Conservation (phyloP, 2,113 vertebrate genomes). For the Grantiella picta region DNA sequence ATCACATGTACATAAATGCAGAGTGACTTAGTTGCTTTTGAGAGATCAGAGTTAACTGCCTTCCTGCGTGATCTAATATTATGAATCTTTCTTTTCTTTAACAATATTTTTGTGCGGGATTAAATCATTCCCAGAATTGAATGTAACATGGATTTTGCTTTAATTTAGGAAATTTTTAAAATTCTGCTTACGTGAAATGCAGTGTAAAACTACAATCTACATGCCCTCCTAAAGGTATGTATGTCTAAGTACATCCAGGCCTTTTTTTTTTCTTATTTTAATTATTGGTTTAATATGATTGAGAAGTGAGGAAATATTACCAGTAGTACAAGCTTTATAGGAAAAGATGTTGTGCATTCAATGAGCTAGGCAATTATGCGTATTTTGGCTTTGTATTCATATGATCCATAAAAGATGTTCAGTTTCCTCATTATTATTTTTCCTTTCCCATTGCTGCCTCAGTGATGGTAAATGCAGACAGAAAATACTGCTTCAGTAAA, state of each 20-base stretch:
- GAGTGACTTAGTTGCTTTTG: not conserved
- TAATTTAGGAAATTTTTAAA: not conserved
- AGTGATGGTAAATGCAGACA: not conserved
- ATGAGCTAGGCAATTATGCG: not conserved
- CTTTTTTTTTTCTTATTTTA: not conserved
- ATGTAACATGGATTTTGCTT: not conserved
- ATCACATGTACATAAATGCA: not conserved
- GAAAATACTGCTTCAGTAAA: not conserved
- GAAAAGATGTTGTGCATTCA: not conserved
- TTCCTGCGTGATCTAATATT: not conserved
- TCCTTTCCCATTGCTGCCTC: slow-evolving; percentile 36
- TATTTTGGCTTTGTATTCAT: slow-evolving; percentile 33
- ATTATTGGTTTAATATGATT: not conserved
- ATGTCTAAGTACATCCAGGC: not conserved
- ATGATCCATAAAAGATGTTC: slow-evolving; percentile 43
- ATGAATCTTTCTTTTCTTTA: not conserved
- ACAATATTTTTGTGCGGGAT: not conserved
- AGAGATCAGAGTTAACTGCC: not conserved
- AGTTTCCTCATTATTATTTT: not conserved
- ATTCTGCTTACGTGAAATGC: not conserved
- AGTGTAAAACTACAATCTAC: not conserved
- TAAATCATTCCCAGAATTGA: not conserved
- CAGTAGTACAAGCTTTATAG: slow-evolving; percentile 13
- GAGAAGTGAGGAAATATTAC: slow-evolving; percentile 36
- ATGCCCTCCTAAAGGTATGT: not conserved